A percentile compares a stretch with the other conserved stretches of the same genome.
These are phyloP conservation scores for Hirtodrosophila alboralis DNA, from an alignment of 2,888 invertebrate species.

Conservation along the genomic window DNA sequence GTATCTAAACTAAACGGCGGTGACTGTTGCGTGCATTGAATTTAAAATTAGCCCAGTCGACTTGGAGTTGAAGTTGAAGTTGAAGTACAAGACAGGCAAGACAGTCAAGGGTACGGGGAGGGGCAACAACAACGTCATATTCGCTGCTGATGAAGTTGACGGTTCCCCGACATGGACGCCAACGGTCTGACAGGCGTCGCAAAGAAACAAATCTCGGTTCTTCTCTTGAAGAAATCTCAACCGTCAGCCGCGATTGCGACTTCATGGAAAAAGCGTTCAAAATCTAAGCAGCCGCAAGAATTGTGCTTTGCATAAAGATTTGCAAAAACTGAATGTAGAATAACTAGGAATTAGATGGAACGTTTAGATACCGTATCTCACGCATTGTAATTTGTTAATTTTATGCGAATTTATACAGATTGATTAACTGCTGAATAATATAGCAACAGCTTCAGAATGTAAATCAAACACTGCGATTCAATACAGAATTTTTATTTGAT, in stretches of 20 bases:
- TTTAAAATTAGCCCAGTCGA: slow-evolving; percentile 65
- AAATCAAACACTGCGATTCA: no score
- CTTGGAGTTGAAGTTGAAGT: slow-evolving; percentile 1
- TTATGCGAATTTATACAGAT: slow-evolving; percentile 38
- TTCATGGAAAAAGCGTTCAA: slow-evolving; percentile 26
- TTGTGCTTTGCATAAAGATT: slow-evolving; percentile 47
- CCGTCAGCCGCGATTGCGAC: slow-evolving; percentile 1
- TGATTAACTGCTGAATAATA: neutral
- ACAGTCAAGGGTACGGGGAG: slow-evolving; percentile 33
- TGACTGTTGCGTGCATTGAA: slow-evolving; percentile 74
- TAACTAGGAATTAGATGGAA: neutral
- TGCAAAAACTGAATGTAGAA: neutral
- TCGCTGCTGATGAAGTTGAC: slow-evolving; percentile 45
- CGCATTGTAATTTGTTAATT: slow-evolving; percentile 46
- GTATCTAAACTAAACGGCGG: slow-evolving; percentile 59
- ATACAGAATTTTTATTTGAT: no score
- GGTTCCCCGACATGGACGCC: slow-evolving; percentile 24
- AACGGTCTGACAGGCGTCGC: slow-evolving; percentile 31
- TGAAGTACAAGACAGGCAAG: slow-evolving; percentile 20
- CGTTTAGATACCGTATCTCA: neutral
- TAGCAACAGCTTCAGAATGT: no score
- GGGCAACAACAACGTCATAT: slow-evolving; percentile 27
- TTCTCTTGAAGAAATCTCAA: slow-evolving; percentile 31
- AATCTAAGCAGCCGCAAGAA: slow-evolving; percentile 42
- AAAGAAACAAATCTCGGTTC: slow-evolving; percentile 28